These are phyloP conservation scores for Chroicocephalus ridibundus DNA, from an alignment of 2,113 vertebrate genomes.

Conservation along the genomic window DNA sequence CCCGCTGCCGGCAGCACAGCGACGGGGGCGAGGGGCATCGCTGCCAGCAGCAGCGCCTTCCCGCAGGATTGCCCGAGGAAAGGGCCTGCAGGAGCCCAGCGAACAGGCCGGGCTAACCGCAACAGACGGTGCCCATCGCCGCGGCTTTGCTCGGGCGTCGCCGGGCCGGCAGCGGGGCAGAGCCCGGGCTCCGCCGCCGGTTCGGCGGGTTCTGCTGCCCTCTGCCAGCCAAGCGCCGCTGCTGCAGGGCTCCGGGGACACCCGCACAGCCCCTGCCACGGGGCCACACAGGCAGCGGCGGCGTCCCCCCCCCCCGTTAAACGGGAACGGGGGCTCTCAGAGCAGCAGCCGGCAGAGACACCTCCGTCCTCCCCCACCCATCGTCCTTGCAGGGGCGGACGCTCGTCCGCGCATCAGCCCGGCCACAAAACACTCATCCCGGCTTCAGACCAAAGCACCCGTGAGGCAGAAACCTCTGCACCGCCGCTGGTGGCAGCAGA, in stretches of 20 bases:
- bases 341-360: neutral
- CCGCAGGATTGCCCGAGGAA: neutral
- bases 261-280: rapidly evolving
- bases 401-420: neutral
- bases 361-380: rapidly evolving
- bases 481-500: rapidly evolving
- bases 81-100: neutral
- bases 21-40: neutral
- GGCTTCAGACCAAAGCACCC: neutral
- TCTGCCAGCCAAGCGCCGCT: conserved; percentile 11
- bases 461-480: neutral
- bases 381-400: neutral
- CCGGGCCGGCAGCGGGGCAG: neutral
- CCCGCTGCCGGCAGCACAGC: neutral
- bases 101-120: no score
- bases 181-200: neutral
- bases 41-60: neutral
- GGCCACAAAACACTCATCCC: rapidly evolving
- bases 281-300: rapidly evolving
- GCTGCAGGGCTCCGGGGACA: neutral
- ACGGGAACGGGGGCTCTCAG: no score
- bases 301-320: no score
- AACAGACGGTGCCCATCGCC: rapidly evolving
- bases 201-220: conserved; percentile 55
- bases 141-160: rapidly evolving